phyloP scores from a whole-genome alignment of 1,140 invertebrate genomes.

The Campodea augens region DNA sequence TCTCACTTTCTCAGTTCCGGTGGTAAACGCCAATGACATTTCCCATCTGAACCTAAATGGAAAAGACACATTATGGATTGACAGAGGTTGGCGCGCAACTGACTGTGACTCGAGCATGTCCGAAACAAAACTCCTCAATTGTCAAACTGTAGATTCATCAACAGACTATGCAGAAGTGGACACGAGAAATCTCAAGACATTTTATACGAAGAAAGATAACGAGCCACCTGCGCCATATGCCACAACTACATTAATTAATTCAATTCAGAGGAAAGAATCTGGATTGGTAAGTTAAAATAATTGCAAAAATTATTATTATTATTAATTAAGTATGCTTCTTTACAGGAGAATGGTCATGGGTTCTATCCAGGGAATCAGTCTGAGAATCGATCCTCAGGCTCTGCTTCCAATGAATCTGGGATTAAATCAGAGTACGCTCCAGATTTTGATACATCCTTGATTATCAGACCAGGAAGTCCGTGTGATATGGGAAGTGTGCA shows the following conservation, averaged over 20 bases:
- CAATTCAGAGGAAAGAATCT: conserved; percentile 8
- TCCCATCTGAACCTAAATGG: conserved; percentile 34
- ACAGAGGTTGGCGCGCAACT: conserved; percentile 45
- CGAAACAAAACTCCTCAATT: conserved; percentile 39
- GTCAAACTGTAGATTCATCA: conserved; percentile 25
- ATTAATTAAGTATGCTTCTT: neutral
- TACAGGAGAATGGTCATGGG: neutral
- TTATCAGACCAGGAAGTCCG: conserved; percentile 2
- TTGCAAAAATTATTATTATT: neutral
- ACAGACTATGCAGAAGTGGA: conserved; percentile 62
- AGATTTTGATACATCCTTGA: no score
- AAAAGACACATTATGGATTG: conserved; percentile 54
- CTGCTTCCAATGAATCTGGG: neutral
- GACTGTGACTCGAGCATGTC: conserved; percentile 41
- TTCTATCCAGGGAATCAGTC: neutral
- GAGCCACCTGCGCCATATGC: conserved; percentile 62
- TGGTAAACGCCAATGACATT: conserved; percentile 37
- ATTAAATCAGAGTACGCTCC: neutral
- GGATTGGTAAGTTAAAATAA: neutral
- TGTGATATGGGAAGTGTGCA: conserved; percentile 5
- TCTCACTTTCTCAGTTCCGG: conserved; percentile 36
- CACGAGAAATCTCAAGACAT: conserved; percentile 48
- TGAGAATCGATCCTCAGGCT: neutral
- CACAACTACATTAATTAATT: conserved; percentile 46
- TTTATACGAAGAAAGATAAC: conserved; percentile 45